Evolutionary conservation across 2,113 vertebrate species (phyloP).

Genomic region (Rhynchopsitta pachyrhyncha): DNA sequence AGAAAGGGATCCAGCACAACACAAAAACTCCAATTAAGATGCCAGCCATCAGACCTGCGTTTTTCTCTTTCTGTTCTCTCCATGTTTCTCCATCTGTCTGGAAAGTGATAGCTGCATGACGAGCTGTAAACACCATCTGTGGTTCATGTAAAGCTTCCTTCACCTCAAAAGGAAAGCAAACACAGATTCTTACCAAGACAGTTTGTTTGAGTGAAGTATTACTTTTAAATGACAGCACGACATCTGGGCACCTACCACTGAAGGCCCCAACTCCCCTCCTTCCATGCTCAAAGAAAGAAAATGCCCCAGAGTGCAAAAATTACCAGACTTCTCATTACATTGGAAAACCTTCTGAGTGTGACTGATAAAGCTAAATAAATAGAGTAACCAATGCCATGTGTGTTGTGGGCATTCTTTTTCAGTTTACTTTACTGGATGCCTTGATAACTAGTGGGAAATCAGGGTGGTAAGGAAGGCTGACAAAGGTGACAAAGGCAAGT

Average conservation of each 20-base stretch:
- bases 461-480: neutral
- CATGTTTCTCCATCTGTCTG: slow-evolving; percentile 66
- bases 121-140: slow-evolving; percentile 67
- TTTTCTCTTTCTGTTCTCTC: slow-evolving; percentile 75
- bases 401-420: neutral
- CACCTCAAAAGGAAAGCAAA: slow-evolving; percentile 68
- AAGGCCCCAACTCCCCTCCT: neutral
- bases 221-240: slow-evolving; percentile 42
- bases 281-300: neutral
- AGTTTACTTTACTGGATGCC: neutral
- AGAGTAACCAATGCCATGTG: neutral
- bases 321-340: neutral
- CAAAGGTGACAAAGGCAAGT: neutral
- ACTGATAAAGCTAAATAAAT: slow-evolving; percentile 19
- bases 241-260: slow-evolving; percentile 27
- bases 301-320: neutral
- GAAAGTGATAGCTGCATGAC: slow-evolving; percentile 41
- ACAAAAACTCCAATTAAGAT: slow-evolving; percentile 73
- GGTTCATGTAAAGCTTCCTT: slow-evolving; percentile 53
- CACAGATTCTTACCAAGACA: slow-evolving; percentile 40
- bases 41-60: slow-evolving; percentile 74
- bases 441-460: neutral
- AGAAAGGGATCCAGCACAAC: slow-evolving; percentile 77
- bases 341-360: neutral
- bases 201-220: slow-evolving; percentile 28